Evolutionary conservation across 1,140 invertebrate genomes (phyloP).

Genomic region (Macrobrachium rosenbergii): DNA sequence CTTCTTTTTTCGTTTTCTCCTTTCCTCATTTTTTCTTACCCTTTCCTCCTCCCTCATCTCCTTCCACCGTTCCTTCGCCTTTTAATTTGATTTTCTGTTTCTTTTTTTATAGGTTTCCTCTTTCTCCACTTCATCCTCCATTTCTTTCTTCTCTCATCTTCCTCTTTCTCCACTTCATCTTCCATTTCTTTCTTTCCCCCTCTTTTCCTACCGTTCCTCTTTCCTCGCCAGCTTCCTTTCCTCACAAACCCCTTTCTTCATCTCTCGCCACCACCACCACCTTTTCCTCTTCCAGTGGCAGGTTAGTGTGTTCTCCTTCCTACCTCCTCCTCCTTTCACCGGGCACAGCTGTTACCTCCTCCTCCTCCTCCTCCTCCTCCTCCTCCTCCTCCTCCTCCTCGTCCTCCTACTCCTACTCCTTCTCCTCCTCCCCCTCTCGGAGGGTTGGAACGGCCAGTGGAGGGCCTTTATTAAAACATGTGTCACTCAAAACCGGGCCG

Average conservation of each 20-base stretch:
- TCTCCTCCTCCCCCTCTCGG: background rate
- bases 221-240: background rate
- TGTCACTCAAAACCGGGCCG: conserved; percentile 49
- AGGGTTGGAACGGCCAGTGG: conserved; percentile 35
- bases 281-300: too few relatives aligned
- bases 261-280: too few relatives aligned
- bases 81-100: too few relatives aligned
- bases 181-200: background rate
- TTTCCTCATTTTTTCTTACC: too few relatives aligned
- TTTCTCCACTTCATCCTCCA: background rate
- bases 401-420: background rate
- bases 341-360: background rate
- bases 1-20: too few relatives aligned
- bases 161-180: background rate
- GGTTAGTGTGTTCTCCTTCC: too few relatives aligned
- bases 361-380: background rate
- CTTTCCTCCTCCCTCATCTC: too few relatives aligned
- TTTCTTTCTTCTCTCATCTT: background rate
- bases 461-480: conserved; percentile 58
- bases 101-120: too few relatives aligned
- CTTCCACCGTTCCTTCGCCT: too few relatives aligned
- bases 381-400: background rate
- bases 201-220: background rate
- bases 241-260: too few relatives aligned
- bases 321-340: background rate